These are phyloP conservation scores for Pardosa pseudoannulata DNA, from an alignment of 2,888 invertebrate species.

Conservation along the genomic window DNA sequence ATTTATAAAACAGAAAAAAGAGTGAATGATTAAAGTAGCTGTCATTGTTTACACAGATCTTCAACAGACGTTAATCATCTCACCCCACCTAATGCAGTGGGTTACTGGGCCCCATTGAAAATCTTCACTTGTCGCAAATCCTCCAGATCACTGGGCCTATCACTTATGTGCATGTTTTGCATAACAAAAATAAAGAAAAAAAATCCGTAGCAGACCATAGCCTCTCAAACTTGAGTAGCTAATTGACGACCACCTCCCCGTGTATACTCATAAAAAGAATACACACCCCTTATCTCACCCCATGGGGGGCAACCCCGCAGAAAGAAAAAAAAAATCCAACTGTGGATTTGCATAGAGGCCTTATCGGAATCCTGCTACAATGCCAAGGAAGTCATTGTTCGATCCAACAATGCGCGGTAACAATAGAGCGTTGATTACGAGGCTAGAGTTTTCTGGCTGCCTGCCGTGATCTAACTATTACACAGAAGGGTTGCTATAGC, in stretches of 20 bases:
- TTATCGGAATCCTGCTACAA: conserved; percentile 62
- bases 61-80: too few relatives aligned
- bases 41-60: too few relatives aligned
- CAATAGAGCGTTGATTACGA: conserved; percentile 44
- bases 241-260: conserved; percentile 38
- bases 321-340: conserved; percentile 19
- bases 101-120: not conserved
- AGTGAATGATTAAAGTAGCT: too few relatives aligned
- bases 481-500: conserved; percentile 17
- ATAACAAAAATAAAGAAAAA: too few relatives aligned
- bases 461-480: conserved; percentile 48
- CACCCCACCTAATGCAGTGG: too few relatives aligned
- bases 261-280: conserved; percentile 20
- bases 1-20: too few relatives aligned
- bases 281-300: conserved; percentile 33
- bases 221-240: conserved; percentile 37
- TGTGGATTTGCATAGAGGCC: conserved; percentile 49
- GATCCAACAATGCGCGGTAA: conserved; percentile 43
- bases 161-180: not conserved
- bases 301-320: conserved; percentile 24
- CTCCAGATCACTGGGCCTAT: not conserved
- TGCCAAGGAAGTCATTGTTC: conserved; percentile 53
- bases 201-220: not conserved
- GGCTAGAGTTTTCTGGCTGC: conserved; percentile 26
- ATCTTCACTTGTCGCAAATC: not conserved